Conservation (phyloP, 2,113 vertebrate species). For the Callospermophilus lateralis region DNA sequence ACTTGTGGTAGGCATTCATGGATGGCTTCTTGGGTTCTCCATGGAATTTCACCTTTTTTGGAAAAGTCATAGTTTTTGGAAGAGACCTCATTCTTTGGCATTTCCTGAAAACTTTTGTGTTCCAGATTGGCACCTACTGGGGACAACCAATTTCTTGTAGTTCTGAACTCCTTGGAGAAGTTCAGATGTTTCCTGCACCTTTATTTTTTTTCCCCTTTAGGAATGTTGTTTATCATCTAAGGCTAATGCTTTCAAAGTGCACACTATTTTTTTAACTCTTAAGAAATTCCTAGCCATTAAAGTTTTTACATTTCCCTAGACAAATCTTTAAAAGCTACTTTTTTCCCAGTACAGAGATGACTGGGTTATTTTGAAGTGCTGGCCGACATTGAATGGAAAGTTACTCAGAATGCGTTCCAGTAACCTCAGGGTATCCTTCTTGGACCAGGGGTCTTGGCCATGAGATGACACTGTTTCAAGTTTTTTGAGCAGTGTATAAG, state of each 20-base stretch:
- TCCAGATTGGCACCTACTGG: constrained; percentile 90
- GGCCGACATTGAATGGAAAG: rapidly evolving
- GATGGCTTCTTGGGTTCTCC: constrained; percentile 94
- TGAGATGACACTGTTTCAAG: not conserved
- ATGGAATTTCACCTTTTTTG: constrained; percentile 94
- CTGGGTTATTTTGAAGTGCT: not conserved
- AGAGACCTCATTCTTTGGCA: constrained; percentile 93
- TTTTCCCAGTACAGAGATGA: not conserved
- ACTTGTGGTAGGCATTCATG: constrained; percentile 95
- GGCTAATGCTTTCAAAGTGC: not conserved
- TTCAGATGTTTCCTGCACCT: not conserved
- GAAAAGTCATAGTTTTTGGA: constrained; percentile 85
- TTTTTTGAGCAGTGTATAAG: not conserved
- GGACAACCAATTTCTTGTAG: constrained; percentile 92
- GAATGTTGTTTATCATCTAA: not conserved
- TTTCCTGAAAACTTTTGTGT: constrained; percentile 92
- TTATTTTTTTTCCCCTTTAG: not conserved
- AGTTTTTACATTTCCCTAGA: not conserved
- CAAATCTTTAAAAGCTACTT: not conserved
- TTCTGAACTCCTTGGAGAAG: constrained; percentile 92
- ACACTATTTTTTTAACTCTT: not conserved
- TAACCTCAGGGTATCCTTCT: not conserved
- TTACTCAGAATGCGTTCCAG: not conserved
- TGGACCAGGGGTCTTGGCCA: not conserved
- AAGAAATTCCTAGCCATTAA: constrained; percentile 20